Evolutionary conservation across 2,888 invertebrate genomes (phyloP), one percentile per base, ranked within the genome.

Genomic region (Electrophaes corylata): DNA sequence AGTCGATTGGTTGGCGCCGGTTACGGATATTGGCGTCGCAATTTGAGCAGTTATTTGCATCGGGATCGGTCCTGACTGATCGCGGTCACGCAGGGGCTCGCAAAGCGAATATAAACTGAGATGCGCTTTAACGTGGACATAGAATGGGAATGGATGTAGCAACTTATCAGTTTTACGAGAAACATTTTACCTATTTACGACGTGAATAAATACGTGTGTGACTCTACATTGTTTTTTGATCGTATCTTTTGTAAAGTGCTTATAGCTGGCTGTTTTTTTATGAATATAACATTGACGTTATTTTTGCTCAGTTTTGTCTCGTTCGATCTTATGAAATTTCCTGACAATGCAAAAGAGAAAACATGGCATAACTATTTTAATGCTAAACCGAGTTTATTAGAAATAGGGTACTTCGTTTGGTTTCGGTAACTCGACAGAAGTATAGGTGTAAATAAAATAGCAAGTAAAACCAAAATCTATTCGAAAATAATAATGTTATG

Each of bases 21-120:
- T 78, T 80, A 81, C 79, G 79, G 83, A 82, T 74, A 81, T 82
- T 83, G 78, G 77, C 76, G 75, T 78, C 65, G 85, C 84, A 88
- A 88, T 88, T 88, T 87, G 23, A 79, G 79, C 75, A 78, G 80
- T 75, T 81, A 86, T 88, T 88, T 84, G 83, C 84, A 85, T 85
- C 81, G 75, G 71, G 49, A 78, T 78, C 78, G 47, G 78, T 79
- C 78, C 74, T 73, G 76, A 74, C 74, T 73, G 73, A 76, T 82
- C 75, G 78, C 70, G 79, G 79, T 85, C 84, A 86, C 84, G 88
- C 83, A 84, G 82, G 72, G 73, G 66, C 69, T 75, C 70, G 71
- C 73, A 71, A 82, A 79, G 79, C 79, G 76, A 84, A 85, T 81
- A 84, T 82, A 81, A 85, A 84, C 83, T 78, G 66, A 75, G 71